phyloP scores from a whole-genome alignment of 35 echinoderm and acorn worm species.

The Lytechinus pictus region DNA sequence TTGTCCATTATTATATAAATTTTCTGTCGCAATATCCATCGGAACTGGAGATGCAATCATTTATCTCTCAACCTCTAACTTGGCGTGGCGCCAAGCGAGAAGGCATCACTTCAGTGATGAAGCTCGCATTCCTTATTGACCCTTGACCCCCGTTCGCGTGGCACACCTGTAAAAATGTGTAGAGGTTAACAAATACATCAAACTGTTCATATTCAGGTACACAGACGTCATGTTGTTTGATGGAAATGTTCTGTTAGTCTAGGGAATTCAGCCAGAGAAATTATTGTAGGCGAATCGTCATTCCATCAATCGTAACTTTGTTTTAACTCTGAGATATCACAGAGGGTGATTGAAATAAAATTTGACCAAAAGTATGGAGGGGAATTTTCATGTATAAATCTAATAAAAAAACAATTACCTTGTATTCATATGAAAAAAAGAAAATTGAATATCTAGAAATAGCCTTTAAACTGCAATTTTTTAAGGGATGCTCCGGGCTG shows the following conservation, averaged over 20 bases:
- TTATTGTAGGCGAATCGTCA: no score
- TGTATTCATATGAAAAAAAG: no score
- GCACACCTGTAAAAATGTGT: slow-evolving; percentile 53
- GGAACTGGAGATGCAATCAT: neutral
- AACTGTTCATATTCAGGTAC: neutral
- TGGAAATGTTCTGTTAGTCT: neutral
- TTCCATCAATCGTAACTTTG: no score
- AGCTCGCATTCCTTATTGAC: slow-evolving; percentile 4
- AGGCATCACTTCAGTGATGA: neutral
- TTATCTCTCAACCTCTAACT: neutral
- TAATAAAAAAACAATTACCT: no score
- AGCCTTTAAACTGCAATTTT: no score
- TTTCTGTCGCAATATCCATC: neutral
- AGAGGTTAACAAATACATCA: slow-evolving; percentile 28
- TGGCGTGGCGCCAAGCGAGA: neutral
- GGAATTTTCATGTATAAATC: no score
- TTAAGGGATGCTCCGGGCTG: no score
- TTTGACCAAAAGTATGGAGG: no score
- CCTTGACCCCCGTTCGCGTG: slow-evolving; percentile 45
- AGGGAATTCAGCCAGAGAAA: neutral
- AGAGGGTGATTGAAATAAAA: no score
- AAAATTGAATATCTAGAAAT: no score
- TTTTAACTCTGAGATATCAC: no score
- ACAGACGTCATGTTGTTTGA: slow-evolving; percentile 18
- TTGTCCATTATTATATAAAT: no score